These are phyloP conservation scores for Climacteris rufus DNA, from an alignment of 2,113 vertebrate genomes.

Conservation along the genomic window DNA sequence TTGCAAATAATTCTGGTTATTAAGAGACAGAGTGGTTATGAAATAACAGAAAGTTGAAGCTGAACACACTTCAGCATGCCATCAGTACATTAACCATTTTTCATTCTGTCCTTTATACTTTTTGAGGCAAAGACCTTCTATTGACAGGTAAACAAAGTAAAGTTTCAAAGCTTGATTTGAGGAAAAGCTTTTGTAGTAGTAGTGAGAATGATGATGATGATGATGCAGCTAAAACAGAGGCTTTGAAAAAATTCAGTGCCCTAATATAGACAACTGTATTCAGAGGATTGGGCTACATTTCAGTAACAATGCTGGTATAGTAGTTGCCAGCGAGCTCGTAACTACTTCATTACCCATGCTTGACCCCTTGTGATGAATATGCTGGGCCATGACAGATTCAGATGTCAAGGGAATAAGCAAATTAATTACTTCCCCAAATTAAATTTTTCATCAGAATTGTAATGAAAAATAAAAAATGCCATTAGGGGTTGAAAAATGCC, in stretches of 20 bases:
- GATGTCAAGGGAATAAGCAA: constrained; percentile 37
- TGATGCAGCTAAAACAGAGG: background rate
- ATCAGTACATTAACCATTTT: background rate
- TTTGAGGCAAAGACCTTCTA: background rate
- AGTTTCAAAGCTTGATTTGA: background rate
- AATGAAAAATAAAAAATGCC: constrained; percentile 43
- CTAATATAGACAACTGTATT: background rate
- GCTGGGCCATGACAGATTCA: background rate
- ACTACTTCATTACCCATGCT: constrained; percentile 42
- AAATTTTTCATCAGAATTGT: constrained; percentile 28
- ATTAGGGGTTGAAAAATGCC: background rate
- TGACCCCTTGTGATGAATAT: constrained; percentile 24
- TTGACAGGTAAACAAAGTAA: background rate
- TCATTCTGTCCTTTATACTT: background rate
- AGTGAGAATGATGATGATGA: background rate
- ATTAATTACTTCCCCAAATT: constrained; percentile 36
- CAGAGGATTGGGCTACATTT: background rate
- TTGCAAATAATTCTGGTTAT: background rate
- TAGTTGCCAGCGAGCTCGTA: background rate
- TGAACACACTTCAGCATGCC: background rate
- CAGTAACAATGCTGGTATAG: background rate
- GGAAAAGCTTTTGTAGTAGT: background rate
- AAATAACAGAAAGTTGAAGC: background rate
- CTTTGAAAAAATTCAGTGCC: background rate
- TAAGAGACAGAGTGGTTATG: background rate